phyloP scores from a whole-genome alignment of 2,888 invertebrate genomes.

The Sipha maydis region DNA sequence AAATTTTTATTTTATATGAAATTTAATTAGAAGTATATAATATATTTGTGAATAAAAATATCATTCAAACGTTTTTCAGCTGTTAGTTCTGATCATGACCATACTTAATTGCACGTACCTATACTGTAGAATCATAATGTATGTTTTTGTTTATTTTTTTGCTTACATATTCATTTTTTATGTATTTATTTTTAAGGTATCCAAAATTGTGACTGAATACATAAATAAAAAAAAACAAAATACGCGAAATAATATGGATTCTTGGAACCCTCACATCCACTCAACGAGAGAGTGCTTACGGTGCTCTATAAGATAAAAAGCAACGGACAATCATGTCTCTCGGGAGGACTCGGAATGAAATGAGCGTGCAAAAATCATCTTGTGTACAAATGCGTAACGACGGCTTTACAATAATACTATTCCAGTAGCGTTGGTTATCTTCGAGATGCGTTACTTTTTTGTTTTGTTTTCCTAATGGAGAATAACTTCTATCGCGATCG shows the following conservation, averaged over 20 bases:
- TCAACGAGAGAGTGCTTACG: not conserved
- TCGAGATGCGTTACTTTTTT: not conserved
- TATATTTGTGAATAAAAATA: too few relatives aligned
- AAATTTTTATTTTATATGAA: too few relatives aligned
- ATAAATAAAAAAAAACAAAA: not conserved
- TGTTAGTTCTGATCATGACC: too few relatives aligned
- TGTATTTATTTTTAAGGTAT: not conserved
- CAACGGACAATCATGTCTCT: not conserved
- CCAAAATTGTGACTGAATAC: not conserved
- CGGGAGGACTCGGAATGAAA: constrained; percentile 23
- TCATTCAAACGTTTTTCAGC: too few relatives aligned
- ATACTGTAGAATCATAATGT: too few relatives aligned
- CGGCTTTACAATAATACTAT: constrained; percentile 31
- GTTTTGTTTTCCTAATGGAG: not conserved
- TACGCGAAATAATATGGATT: not conserved
- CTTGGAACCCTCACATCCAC: not conserved
- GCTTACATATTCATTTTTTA: not conserved
- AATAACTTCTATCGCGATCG: constrained; percentile 16
- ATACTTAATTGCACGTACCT: too few relatives aligned
- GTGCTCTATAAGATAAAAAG: not conserved
- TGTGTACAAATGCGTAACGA: constrained; percentile 12
- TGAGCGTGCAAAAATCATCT: constrained; percentile 24
- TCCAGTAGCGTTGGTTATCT: constrained; percentile 7
- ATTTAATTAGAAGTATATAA: too few relatives aligned
- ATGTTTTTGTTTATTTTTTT: not conserved